Evolutionary conservation across 1,140 invertebrate species (phyloP), one percentile per base, ranked within the genome.

Genomic region (Caenorhabditis briggsae): DNA sequence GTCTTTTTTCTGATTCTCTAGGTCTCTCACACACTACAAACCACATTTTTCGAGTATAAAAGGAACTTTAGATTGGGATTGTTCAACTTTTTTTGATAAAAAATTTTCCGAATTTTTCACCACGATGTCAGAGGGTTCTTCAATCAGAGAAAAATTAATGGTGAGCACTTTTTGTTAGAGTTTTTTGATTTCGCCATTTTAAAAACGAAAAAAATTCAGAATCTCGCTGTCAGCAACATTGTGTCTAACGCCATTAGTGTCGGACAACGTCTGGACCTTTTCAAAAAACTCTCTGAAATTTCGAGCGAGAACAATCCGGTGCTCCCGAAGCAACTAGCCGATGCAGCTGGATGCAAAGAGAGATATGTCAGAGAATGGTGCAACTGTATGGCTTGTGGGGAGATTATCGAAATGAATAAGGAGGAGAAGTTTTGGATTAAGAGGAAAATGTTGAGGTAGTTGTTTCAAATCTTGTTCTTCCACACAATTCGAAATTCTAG

Each of bases 341-440:
- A 55, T 2, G 61, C 50, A 16, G 50, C 61, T 9, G 55, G 55
- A 8, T 85, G 84, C 59, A 85, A 85, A 23, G 61, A 64, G 25
- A 70, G 82, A 43, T 82, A 53, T 82, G 11, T 83, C 14, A 83
- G 55, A 56, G 89, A 89, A 74, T 85, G 85, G 85, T 58, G 87
- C 2, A 82, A 70, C 23, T 50, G 83, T 23, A 50, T 89, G 61
- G 87, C 89, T 33, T 89, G 86, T 59, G 88, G 82, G 5, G 89
- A 89, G n/a, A 82, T 90, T 3, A 70, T 90, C 16, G 88, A 90
- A 85, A 83, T 88, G 14, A 88, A 82, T 55, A 59, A 88, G 46
- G 83, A 82, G 41, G 90, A 90, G 14, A 65, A 88, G 12, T 90
- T 90, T 64, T 90, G 82, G 83, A 90, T 90, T 25, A 18, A 25